phyloP scores from a whole-genome alignment of 1,140 invertebrate genomes.

The Musca vetustissima region DNA sequence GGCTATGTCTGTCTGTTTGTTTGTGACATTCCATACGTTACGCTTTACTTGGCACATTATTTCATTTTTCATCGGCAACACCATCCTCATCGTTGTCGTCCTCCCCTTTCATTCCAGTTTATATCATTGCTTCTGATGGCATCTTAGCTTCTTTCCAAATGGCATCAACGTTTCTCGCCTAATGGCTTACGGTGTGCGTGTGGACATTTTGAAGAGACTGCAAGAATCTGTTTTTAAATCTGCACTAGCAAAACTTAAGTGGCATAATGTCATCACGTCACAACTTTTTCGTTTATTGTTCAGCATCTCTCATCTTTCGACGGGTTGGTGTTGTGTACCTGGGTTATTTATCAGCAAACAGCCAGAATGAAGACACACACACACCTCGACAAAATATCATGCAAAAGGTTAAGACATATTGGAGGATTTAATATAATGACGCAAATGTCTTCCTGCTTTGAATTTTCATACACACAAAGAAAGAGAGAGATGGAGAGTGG shows the following conservation, averaged over 20 bases:
- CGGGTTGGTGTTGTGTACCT: not conserved
- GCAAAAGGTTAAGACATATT: too few species aligned
- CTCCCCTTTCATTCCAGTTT: not conserved
- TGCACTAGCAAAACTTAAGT: conserved; percentile 17
- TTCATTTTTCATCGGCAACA: conserved; percentile 1
- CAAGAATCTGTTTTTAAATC: conserved; percentile 18
- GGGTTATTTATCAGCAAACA: not conserved
- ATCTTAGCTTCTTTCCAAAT: too few species aligned
- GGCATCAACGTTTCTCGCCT: not conserved
- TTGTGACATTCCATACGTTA: conserved; percentile 23
- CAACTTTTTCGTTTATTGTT: not conserved
- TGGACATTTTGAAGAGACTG: not conserved
- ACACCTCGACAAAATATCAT: too few species aligned
- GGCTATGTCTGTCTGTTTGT: not conserved
- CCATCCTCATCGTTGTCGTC: not conserved
- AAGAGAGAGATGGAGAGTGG: too few species aligned
- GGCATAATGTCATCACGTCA: conserved; percentile 20
- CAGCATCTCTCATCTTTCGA: not conserved
- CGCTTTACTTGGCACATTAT: conserved; percentile 19
- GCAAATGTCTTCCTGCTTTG: too few species aligned
- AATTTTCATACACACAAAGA: too few species aligned
- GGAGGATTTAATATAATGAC: too few species aligned
- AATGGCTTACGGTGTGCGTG: not conserved
- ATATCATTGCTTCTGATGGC: not conserved
- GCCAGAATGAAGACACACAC: not conserved